These are phyloP conservation scores for Pachypanchax playfairii DNA, from an alignment of 2,113 vertebrate species.

Conservation along the genomic window DNA sequence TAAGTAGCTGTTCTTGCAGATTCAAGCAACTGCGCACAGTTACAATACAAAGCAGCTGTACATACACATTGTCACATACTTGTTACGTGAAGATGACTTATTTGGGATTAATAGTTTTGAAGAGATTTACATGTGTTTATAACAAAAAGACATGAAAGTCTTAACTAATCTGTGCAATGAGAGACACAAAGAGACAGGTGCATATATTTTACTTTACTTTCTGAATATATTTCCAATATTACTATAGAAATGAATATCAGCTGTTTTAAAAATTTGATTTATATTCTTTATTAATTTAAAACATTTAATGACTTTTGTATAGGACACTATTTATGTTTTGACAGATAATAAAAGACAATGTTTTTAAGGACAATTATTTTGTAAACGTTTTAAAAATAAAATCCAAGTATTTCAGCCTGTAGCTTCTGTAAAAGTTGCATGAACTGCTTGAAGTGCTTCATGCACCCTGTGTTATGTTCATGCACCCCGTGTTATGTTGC, in stretches of 20 bases:
- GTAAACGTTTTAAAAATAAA: neutral
- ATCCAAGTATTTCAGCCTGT: neutral
- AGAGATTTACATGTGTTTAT: constrained; percentile 62
- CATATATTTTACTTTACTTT: neutral
- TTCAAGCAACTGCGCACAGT: constrained; percentile 27
- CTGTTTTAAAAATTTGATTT: too few species aligned
- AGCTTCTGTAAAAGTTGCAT: constrained; percentile 1
- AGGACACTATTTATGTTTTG: too few species aligned
- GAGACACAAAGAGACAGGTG: neutral
- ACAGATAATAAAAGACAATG: too few species aligned
- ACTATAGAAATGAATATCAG: neutral
- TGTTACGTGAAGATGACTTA: constrained; percentile 41
- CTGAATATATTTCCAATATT: neutral
- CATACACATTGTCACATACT: constrained; percentile 6
- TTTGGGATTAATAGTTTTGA: constrained; percentile 64
- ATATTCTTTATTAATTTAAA: too few species aligned
- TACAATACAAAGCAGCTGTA: constrained; percentile 19
- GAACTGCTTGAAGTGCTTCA: neutral
- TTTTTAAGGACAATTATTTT: neutral
- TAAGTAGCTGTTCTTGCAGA: constrained; percentile 34
- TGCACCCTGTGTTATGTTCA: too few species aligned
- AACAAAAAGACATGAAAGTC: constrained; percentile 63
- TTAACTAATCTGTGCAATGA: constrained; percentile 16
- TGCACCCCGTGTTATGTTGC: too few species aligned
- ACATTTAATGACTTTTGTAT: neutral